Percentiles rank a stretch among this genome's conserved stretches.
Conservation (phyloP, 2,888 invertebrate species). For the Scaptomyza parva region DNA sequence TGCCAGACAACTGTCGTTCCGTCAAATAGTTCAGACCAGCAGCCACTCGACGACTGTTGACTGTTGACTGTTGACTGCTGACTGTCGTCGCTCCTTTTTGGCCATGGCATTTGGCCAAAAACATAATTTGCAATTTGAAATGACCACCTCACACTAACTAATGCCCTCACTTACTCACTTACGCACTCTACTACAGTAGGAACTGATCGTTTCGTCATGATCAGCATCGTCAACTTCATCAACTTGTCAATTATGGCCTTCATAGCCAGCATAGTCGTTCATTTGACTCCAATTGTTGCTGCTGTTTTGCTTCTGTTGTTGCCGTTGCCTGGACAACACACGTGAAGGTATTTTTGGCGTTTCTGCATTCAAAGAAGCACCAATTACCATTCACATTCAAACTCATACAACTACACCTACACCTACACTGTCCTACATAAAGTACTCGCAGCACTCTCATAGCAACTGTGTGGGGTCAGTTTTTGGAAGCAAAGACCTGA, state of each 20-base stretch:
- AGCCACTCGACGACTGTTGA: slow-evolving; percentile 28
- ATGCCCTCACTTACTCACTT: too few species aligned
- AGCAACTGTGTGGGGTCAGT: too few species aligned
- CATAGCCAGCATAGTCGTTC: slow-evolving; percentile 14
- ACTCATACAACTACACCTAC: not conserved
- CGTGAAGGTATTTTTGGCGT: slow-evolving; percentile 18
- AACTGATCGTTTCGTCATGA: slow-evolving; percentile 1
- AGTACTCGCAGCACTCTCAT: too few species aligned
- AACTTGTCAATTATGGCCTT: slow-evolving; percentile 4
- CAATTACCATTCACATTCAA: slow-evolving; percentile 31
- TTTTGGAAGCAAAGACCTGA: too few species aligned
- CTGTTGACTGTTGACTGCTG: slow-evolving; percentile 35
- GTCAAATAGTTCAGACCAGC: slow-evolving; percentile 11
- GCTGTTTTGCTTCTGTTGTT: slow-evolving; percentile 6
- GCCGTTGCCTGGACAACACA: slow-evolving; percentile 14
- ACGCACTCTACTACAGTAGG: not conserved
- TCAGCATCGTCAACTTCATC: not conserved
- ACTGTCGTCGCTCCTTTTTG: slow-evolving; percentile 34
- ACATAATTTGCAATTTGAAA: slow-evolving; percentile 75
- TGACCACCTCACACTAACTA: slow-evolving; percentile 16
- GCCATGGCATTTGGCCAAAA: slow-evolving; percentile 54
- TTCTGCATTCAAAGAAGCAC: too few species aligned
- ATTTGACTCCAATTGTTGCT: slow-evolving; percentile 42
- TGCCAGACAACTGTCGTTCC: not conserved
- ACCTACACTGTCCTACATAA: too few species aligned